Percentiles rank a stretch among this genome's conserved stretches.
Evolutionary conservation across 2,113 vertebrate species (phyloP).

Genomic region (human (Homo sapiens)): DNA sequence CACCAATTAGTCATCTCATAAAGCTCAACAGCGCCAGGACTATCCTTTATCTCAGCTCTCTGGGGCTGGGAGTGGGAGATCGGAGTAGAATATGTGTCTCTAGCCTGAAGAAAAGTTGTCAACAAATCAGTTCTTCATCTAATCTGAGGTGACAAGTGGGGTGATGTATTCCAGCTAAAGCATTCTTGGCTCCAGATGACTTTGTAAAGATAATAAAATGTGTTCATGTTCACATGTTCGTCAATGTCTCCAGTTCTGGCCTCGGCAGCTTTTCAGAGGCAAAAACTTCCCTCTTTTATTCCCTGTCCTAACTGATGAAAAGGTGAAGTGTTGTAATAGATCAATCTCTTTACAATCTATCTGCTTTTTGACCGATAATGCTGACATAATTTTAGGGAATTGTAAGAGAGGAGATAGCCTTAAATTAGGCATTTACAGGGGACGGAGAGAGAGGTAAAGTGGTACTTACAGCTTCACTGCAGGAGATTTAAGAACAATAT

Average conservation of each 20-base stretch:
- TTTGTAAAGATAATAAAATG: conserved; percentile 21
- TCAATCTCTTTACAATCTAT: background rate
- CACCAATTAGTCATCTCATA: conserved; percentile 36
- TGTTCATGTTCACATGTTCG: background rate
- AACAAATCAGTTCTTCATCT: conserved; percentile 25
- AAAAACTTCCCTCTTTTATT: background rate
- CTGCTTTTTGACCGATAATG: background rate
- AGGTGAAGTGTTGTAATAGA: background rate
- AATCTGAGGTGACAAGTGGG: conserved; percentile 53
- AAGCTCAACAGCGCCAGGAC: background rate
- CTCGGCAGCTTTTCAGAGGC: conserved; percentile 39
- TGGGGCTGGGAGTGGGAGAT: background rate
- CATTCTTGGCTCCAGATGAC: background rate
- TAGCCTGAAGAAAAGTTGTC: conserved; percentile 55
- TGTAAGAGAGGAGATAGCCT: background rate
- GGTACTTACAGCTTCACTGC: background rate
- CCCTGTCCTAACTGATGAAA: background rate
- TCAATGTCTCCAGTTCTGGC: background rate
- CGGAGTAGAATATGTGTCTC: background rate
- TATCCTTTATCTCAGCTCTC: conserved; percentile 2
- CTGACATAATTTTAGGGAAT: background rate
- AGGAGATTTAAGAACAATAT: background rate
- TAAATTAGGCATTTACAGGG: background rate
- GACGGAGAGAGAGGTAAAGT: background rate
- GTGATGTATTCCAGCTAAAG: conserved; percentile 35